These are phyloP conservation scores for Pheucticus melanocephalus DNA, from an alignment of 2,113 vertebrate species.

Conservation along the genomic window DNA sequence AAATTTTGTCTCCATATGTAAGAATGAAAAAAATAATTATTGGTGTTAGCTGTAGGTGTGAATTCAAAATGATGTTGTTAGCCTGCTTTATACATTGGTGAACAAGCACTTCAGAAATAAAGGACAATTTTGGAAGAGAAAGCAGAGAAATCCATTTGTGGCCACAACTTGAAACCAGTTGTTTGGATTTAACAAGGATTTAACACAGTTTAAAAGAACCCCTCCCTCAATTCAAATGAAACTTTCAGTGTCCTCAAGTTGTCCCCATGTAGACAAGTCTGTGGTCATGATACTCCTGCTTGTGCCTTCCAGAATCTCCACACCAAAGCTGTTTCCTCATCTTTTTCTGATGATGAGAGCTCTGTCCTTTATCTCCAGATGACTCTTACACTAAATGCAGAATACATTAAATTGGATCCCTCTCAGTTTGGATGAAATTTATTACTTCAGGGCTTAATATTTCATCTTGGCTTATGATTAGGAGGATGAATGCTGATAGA, in stretches of 20 bases:
- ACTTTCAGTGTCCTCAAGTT: background rate
- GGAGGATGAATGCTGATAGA: conserved; percentile 37
- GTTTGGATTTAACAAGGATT: background rate
- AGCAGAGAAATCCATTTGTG: background rate
- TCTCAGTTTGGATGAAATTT: conserved; percentile 39
- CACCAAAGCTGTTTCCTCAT: background rate
- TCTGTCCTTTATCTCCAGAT: background rate
- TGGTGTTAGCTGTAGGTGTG: background rate
- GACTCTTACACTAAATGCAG: background rate
- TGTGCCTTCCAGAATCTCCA: background rate
- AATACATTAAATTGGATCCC: conserved; percentile 16
- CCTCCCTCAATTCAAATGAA: background rate
- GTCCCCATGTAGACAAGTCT: background rate
- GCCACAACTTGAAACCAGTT: background rate
- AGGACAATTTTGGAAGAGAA: background rate
- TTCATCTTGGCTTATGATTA: conserved; percentile 44
- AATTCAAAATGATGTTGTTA: background rate
- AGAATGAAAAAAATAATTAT: background rate
- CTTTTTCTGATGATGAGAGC: background rate
- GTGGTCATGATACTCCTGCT: background rate
- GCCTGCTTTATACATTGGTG: background rate
- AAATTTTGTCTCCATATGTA: background rate
- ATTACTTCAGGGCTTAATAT: conserved; percentile 46
- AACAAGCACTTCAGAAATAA: background rate
- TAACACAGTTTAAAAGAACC: background rate